Base-by-base conservation (phyloP, 53 echinoderm and acorn worm genomes). In the Astropecten irregularis region DNA sequence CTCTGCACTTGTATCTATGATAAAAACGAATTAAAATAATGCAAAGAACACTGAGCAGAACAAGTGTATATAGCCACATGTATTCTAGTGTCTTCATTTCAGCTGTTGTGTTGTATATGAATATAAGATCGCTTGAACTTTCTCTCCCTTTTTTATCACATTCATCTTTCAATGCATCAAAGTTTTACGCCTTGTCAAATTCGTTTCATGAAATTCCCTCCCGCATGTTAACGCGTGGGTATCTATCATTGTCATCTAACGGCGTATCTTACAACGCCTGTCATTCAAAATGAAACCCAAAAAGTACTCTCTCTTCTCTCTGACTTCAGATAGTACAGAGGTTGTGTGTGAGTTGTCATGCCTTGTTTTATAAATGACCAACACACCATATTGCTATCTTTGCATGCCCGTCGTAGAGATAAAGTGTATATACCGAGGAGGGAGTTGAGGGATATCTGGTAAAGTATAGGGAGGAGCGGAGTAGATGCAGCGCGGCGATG, bases 241-340 rank as follows among this genome's bases (percentile, higher is more conserved):
- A 74, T 74, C 74, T 74, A 56, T 64, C 38, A 48, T 74, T 50
- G 39, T 26, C 58, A 74, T 74, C 74, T 74, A n/a, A 39, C 23
- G 16, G 9, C 20, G 29, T 74, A 74, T 74, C 74, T 27, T 26
- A 8, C 37, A 56, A 10, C 37, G 32, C 25, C 74, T 74, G 74
- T 74, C 74, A 74, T 56, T 74, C 74, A 74, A n/a, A 37, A 20
- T 8, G 20, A 40, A 37, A 36, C 14, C n/a, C 6, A 16, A 32
- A 71, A 71, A 52, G 71, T 71, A 52, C 71, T 51, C 33, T 29
- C n/a, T n/a, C n/a, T n/a, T n/a, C n/a, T n/a, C 42, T 42, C 57
- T 74, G 57, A 37, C 74, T 74, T 13, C 39, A 57, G 74, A 74
- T 74, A 57, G 74, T 74, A 74, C 58, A 39, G 15, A 52, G 52